Percentiles rank a stretch among this genome's conserved stretches.
phyloP scores from a whole-genome alignment of 2,888 invertebrate species.

The Axea sp. region DNA sequence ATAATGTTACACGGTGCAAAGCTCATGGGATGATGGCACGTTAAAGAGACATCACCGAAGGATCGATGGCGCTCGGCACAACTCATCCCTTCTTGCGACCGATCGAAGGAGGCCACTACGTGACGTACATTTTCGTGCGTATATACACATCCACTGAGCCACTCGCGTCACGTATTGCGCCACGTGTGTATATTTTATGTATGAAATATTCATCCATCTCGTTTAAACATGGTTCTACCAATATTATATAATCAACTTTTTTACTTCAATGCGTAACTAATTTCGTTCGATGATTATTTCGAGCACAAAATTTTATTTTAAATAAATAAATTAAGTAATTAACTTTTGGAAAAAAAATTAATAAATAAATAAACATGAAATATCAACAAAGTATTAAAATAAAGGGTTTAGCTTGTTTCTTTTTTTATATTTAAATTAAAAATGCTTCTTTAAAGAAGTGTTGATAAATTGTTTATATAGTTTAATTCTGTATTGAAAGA shows the following conservation, averaged over 20 bases:
- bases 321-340: too few species aligned
- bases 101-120: conserved; percentile 41
- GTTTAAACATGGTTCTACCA: conserved; percentile 6
- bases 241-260: conserved; percentile 25
- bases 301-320: too few species aligned
- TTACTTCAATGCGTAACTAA: conserved; percentile 5
- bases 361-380: too few species aligned
- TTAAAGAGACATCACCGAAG: conserved; percentile 20
- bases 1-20: too few species aligned
- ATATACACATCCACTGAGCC: conserved; percentile 1
- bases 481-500: too few species aligned
- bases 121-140: conserved; percentile 41
- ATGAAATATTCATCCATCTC: conserved; percentile 24
- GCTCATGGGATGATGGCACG: conserved; percentile 21
- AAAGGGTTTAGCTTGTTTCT: too few species aligned
- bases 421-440: too few species aligned
- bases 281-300: conserved; percentile 2
- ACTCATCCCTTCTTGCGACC: conserved; percentile 29
- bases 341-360: too few species aligned
- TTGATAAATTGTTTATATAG: too few species aligned
- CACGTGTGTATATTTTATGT: conserved; percentile 11
- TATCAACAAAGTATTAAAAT: too few species aligned
- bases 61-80: conserved; percentile 27
- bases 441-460: too few species aligned
- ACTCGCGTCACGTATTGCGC: conserved; percentile 13